Conservation (phyloP, 2,113 vertebrate species). For the Channa argus region DNA sequence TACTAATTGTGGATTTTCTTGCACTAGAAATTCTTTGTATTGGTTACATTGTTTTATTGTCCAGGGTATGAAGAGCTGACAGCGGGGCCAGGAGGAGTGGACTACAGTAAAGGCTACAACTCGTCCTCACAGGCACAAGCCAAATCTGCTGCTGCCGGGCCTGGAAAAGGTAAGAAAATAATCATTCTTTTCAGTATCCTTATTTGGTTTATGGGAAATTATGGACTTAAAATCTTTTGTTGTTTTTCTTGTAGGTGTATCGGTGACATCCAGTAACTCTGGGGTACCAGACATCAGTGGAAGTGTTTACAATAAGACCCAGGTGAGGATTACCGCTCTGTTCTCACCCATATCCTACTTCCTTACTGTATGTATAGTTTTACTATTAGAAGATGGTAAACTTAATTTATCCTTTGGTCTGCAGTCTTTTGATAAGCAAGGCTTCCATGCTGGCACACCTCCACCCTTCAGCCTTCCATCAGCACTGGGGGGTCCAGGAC, state of each 20-base stretch:
- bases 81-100: constrained; percentile 90
- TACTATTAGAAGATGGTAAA: neutral
- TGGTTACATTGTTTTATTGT: neutral
- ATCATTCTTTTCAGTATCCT: neutral
- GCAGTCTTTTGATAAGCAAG: constrained; percentile 92
- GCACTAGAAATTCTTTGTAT: neutral
- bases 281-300: constrained; percentile 99
- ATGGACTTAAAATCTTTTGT: neutral
- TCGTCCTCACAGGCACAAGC: constrained; percentile 93
- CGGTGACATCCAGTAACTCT: constrained; percentile 98
- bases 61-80: constrained; percentile 95
- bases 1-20: no score
- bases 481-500: constrained; percentile 93
- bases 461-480: constrained; percentile 98
- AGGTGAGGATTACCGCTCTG: constrained; percentile 82
- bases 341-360: no score
- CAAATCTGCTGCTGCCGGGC: constrained; percentile 91
- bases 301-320: constrained; percentile 99
- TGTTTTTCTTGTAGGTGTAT: constrained; percentile 87
- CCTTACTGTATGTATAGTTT: neutral
- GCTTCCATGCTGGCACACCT: constrained; percentile 92
- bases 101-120: constrained; percentile 96
- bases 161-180: constrained; percentile 90
- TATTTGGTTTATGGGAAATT: neutral
- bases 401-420: accelerated